Evolutionary conservation across 1,140 invertebrate genomes (phyloP), one percentile per base, ranked within the genome.

Genomic region (Globodera rostochiensis): DNA sequence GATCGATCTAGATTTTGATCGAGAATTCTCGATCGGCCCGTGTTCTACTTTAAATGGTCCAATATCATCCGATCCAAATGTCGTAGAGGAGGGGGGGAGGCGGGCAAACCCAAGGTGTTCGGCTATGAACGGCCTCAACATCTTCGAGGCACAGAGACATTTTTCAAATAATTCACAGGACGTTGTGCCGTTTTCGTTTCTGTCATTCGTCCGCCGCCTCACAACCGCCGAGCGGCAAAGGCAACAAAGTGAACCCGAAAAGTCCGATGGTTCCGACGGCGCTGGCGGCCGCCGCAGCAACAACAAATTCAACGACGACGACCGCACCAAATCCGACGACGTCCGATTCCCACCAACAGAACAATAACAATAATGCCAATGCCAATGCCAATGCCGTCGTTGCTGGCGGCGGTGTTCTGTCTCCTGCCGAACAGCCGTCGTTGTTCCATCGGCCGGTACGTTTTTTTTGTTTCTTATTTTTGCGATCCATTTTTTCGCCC

Each of bases 181-280:
- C 64, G 25, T 4, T 78, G 49, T 69, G 66, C 50, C 47, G 50
- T 64, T 70, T 66, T 19, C 66, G 70, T 66, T 78, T 45, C 4
- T 57, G 74, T 47, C 50, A 57, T 8, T 57, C 53, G 66, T 74
- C 60, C 60, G 46, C 36, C 2, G 13, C 19, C 13, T 6, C 57
- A n/a, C 13, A 64, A 19, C 4, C 15, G 36, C 21, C 36, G 69
- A 66, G 46, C 25, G 19, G 67, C 67, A n/a, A 11, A 11, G 69
- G 13, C 49, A 78, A 78, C 49, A 78, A 70, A 78, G 70, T 78
- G 66, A 64, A 50, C 25, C 77, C 77, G n/a, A 78, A 78, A 50
- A 78, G 64, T 49, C 57, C 60, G 70, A 78, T 78, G 77, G 66
- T 78, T 11, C 77, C 64, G 53, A 25, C 64, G 50, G 8, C 66